A percentile compares a stretch with the other conserved stretches of the same genome.
Conservation (phyloP, 2,797 vertebrate species). For the Acanthurus tractus region DNA sequence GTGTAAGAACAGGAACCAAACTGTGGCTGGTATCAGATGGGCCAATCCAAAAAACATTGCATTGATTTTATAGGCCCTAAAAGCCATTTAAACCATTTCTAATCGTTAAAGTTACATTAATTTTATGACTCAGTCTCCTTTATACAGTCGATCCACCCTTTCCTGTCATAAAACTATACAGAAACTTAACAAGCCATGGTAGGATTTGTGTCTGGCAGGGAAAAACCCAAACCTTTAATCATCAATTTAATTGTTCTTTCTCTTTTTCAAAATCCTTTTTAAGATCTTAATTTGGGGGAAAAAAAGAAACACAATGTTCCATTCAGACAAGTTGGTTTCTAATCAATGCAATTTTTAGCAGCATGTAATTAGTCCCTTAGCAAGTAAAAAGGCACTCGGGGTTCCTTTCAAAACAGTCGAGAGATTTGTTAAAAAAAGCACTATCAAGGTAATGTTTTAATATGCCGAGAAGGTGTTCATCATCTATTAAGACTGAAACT, state of each 20-base stretch:
- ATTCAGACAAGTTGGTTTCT: slow-evolving; percentile 32
- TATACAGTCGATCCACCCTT: background rate
- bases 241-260: slow-evolving; percentile 30
- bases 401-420: slow-evolving; percentile 29
- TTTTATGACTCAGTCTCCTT: background rate
- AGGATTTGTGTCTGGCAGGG: slow-evolving; percentile 8
- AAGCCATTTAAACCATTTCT: slow-evolving; percentile 6
- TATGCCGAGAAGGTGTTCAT: slow-evolving; percentile 5
- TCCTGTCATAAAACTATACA: background rate
- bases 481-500: slow-evolving; percentile 20
- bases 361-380: slow-evolving; percentile 32
- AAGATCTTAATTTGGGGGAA: slow-evolving; percentile 25
- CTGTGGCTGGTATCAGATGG: too few species aligned
- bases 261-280: slow-evolving; percentile 35
- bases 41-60: background rate
- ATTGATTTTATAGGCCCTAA: background rate
- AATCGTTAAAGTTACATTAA: background rate
- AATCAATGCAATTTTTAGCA: slow-evolving; percentile 35
- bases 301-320: slow-evolving; percentile 6
- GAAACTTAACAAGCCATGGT: background rate
- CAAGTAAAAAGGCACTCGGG: slow-evolving; percentile 24
- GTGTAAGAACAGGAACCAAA: too few species aligned
- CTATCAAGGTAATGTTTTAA: slow-evolving; percentile 20
- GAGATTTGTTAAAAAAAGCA: background rate
- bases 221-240: slow-evolving; percentile 22